Evolutionary conservation across 2,113 vertebrate genomes (phyloP), one percentile per base, ranked within the genome.

Genomic region (Notarius lentiginosus): DNA sequence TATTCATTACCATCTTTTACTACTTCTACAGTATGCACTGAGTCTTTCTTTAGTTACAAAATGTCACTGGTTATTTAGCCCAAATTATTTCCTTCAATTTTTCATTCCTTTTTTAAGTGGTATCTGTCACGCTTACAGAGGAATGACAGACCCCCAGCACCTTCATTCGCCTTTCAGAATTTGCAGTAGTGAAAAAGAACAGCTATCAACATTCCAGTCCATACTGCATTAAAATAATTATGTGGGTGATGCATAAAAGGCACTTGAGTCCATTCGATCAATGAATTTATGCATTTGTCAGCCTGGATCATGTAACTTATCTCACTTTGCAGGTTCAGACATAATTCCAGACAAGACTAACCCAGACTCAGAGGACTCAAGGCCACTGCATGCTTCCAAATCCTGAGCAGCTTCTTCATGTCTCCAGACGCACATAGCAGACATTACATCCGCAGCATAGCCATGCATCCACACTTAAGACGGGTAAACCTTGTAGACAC

Each of bases 241-340:
- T 24, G 68, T 17, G 65, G 75, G 85, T 51, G 65, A 9, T 84
- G 73, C 75, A 51, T 75, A 85, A 82, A 73, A 30, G 75, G 17
- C 86, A 92, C 86, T 83, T 70, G 30, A 47, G 55, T 85, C 84
- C 61, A 77, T 68, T 93, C 90, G 87, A 90, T 94, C 91, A 89
- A 30, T n/a, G 73, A 68, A 89, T 88, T 91, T 90, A 91, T 89
- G 87, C 88, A 88, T 87, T 81, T 90, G 91, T 94, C 91, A 90
- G 92, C 80, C 58, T 72, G 90, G 88, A 89, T 94, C 89, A 6
- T 87, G 91, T 93, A 90, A 92, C 92, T 92, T 88, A 92, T 87
- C 91, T 91, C 93, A 90, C 91, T 81, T 70, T n/a, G 65, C 84
- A 58, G 88, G 82, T 86, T 87, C 88, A 91, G 89, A 88, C 90